Evolutionary conservation across 2,797 vertebrate genomes (phyloP).

Genomic region (Manis pentadactyla): DNA sequence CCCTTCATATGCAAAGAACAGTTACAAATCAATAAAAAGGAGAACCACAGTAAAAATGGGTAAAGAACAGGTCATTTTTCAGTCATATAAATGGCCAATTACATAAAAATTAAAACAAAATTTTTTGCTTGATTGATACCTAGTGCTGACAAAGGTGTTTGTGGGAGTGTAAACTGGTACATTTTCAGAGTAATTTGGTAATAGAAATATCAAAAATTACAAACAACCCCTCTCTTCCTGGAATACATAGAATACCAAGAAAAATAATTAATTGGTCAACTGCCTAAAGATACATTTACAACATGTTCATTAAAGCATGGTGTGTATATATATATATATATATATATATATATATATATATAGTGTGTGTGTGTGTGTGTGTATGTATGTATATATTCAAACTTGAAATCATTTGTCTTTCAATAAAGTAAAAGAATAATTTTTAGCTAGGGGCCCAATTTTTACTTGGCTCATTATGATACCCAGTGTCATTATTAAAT

Average conservation of each 20-base stretch:
- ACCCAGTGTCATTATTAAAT: neutral
- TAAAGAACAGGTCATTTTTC: constrained; percentile 30
- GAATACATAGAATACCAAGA: neutral
- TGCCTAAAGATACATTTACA: neutral
- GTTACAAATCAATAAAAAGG: neutral
- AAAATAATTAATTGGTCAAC: neutral
- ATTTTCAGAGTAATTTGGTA: neutral
- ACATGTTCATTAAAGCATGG: neutral
- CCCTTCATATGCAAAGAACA: neutral
- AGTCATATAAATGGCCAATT: neutral
- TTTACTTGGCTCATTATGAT: neutral
- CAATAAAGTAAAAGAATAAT: neutral
- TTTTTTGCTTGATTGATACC: neutral
- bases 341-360: neutral
- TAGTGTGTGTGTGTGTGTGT: too few relatives aligned
- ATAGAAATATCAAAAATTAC: constrained; percentile 14
- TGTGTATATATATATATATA: neutral
- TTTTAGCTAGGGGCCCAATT: neutral
- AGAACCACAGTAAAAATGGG: neutral
- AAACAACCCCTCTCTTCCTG: neutral
- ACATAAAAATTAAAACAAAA: neutral
- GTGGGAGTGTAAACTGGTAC: neutral
- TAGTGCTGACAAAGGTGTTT: neutral
- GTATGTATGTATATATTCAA: neutral
- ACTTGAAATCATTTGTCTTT: neutral